These are phyloP conservation scores for Buathra laborator DNA, from an alignment of 2,888 invertebrate species.

Conservation along the genomic window DNA sequence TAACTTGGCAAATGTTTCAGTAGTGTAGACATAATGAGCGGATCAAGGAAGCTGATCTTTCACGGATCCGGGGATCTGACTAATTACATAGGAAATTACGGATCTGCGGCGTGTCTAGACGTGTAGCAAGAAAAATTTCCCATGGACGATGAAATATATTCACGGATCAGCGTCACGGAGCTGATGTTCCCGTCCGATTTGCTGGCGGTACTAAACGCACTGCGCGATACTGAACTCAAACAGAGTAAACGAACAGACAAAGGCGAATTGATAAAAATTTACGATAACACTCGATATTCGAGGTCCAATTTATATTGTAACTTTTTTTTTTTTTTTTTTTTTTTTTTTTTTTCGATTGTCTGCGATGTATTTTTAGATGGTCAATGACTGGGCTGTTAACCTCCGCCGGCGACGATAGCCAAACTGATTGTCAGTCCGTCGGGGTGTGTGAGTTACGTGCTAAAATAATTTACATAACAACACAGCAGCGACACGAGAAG, in stretches of 20 bases:
- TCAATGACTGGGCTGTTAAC: slow-evolving; percentile 7
- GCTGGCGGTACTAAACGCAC: not conserved
- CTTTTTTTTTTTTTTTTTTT: not conserved
- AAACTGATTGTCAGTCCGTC: slow-evolving; percentile 36
- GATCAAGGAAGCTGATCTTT: slow-evolving; percentile 50
- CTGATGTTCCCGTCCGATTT: slow-evolving; percentile 34
- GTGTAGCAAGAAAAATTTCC: slow-evolving; percentile 31
- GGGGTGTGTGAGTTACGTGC: slow-evolving; percentile 55
- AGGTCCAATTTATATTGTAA: not conserved
- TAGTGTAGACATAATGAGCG: slow-evolving; percentile 48
- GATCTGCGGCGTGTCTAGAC: slow-evolving; percentile 34
- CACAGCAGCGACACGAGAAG: slow-evolving; percentile 23
- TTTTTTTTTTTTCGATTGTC: not conserved
- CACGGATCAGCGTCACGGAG: slow-evolving; percentile 29
- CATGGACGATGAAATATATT: slow-evolving; percentile 16
- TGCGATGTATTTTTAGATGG: not conserved
- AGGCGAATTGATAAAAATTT: not conserved
- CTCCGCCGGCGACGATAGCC: not conserved
- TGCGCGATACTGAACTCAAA: not conserved
- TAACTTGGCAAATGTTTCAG: slow-evolving; percentile 52
- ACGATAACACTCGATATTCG: not conserved
- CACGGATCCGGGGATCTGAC: slow-evolving; percentile 28
- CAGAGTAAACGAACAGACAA: not conserved
- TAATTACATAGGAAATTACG: slow-evolving; percentile 63
- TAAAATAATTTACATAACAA: slow-evolving; percentile 66